Evolutionary conservation across 2,113 vertebrate genomes (phyloP).

Genomic region (Onychostruthus taczanowskii): DNA sequence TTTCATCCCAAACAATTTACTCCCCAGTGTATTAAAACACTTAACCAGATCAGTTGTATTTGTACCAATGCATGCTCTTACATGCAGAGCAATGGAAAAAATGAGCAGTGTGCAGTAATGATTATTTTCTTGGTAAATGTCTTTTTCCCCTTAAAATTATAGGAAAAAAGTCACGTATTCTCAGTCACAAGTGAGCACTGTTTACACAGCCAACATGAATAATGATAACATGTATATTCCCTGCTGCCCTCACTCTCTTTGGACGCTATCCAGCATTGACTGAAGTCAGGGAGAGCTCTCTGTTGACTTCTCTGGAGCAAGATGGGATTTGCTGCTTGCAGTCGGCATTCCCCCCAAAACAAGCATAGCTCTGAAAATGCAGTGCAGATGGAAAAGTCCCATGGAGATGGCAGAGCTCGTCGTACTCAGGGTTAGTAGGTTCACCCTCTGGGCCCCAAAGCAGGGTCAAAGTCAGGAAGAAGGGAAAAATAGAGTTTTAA

Average conservation of each 20-base stretch:
- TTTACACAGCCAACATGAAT: slow-evolving; percentile 35
- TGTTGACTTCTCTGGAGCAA: slow-evolving; percentile 15
- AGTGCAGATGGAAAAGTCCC: not conserved
- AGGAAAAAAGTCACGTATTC: slow-evolving; percentile 30
- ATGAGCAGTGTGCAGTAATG: slow-evolving; percentile 14
- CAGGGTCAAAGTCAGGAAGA: not conserved
- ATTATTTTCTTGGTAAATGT: slow-evolving; percentile 39
- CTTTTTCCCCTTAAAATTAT: not conserved
- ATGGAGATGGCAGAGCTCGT: not conserved
- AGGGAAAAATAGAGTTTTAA: not conserved
- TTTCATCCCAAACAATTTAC: slow-evolving; percentile 61
- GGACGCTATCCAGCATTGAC: slow-evolving; percentile 35
- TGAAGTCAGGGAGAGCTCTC: slow-evolving; percentile 28
- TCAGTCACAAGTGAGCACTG: slow-evolving; percentile 11
- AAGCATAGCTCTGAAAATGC: not conserved
- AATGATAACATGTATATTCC: slow-evolving; percentile 51
- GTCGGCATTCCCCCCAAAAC: not conserved
- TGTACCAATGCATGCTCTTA: not conserved
- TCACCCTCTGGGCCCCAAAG: not conserved
- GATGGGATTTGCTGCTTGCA: slow-evolving; percentile 3
- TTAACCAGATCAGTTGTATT: slow-evolving; percentile 50
- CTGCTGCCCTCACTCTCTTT: slow-evolving; percentile 44
- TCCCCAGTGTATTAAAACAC: slow-evolving; percentile 37
- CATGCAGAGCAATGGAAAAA: slow-evolving; percentile 19
- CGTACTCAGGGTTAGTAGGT: not conserved